Evolutionary conservation across 2,888 invertebrate genomes (phyloP), one percentile per base, ranked within the genome.

Genomic region (Drosophila fungiperda): DNA sequence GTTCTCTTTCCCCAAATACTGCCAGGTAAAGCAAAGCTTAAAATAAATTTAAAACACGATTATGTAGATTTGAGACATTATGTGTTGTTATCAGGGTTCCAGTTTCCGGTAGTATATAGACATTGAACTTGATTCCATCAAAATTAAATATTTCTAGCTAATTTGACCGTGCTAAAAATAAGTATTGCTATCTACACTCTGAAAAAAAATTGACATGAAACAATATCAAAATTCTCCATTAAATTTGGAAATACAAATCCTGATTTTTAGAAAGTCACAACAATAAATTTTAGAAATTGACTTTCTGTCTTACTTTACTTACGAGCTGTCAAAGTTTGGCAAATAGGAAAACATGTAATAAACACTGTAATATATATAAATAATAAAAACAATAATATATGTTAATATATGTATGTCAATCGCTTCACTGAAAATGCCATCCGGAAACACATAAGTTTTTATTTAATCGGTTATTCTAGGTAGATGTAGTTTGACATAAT

Each of bases 41-140:
- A 7, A 20, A 52, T 33, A 55, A 60, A 52, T 75, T 76, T 75
- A 26, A 42, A 58, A 65, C 26, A 38, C 65, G n/a, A 65, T 49
- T 35, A 53, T 68, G 42, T 75, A 53, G 80, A 76, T 68, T 68
- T 68, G 15, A 57, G 42, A 52, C 57, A 20, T 50, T 12, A 3
- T 12, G n/a, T 32, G 45, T 52, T 33, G 45, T 67, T 59, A 75
- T 53, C 75, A 68, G 40, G 26, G 20, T 35, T 17, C 9, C 5
- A 7, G n/a, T 17, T 29, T 7, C 38, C 54, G 1, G 20, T 48
- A 68, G 67, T 75, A 79, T 75, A 79, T 74, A 36, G 59, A 29
- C 62, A 52, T 35, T 50, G 26, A 36, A 52, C 36, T 45, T 35
- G 55, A 60, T 57, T 78, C 42, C 1, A 5, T 2, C 2, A 20